Conservation (phyloP, 2,888 invertebrate species). For the Chrysopilus asiliformis region DNA sequence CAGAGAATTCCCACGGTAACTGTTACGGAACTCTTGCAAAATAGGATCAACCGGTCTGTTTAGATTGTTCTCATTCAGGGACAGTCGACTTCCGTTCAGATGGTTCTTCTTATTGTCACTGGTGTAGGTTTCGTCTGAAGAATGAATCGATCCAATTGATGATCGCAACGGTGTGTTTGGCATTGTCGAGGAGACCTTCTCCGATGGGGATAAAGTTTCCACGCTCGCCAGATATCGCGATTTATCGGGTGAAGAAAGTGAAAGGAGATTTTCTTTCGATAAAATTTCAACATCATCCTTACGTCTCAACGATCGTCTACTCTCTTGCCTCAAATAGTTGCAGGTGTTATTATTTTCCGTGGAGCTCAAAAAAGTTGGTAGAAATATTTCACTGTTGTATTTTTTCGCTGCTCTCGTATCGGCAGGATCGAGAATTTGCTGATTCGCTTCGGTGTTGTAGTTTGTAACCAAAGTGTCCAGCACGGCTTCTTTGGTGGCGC, state of each 20-base stretch:
- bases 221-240: slow-evolving; percentile 28
- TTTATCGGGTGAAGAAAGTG: slow-evolving; percentile 25
- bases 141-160: no score
- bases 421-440: slow-evolving; percentile 31
- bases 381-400: slow-evolving; percentile 32
- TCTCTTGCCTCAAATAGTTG: slow-evolving; percentile 28
- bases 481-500: slow-evolving; percentile 37
- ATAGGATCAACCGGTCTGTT: no score
- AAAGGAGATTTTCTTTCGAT: slow-evolving; percentile 29
- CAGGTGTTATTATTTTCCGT: slow-evolving; percentile 29
- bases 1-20: slow-evolving; percentile 29
- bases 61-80: no score
- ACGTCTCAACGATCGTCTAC: slow-evolving; percentile 30
- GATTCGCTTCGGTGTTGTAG: slow-evolving; percentile 35
- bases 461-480: slow-evolving; percentile 34
- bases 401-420: slow-evolving; percentile 24
- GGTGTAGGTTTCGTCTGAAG: no score
- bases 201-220: slow-evolving; percentile 33
- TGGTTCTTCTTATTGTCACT: no score
- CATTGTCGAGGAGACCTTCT: no score
- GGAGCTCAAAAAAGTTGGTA: slow-evolving; percentile 30
- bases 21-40: no score
- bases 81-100: no score
- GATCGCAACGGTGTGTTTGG: no score
- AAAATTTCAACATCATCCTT: slow-evolving; percentile 27